phyloP scores from a whole-genome alignment of 37 sponge, comb jelly and placozoan genomes.

The Halichondria panicea region DNA sequence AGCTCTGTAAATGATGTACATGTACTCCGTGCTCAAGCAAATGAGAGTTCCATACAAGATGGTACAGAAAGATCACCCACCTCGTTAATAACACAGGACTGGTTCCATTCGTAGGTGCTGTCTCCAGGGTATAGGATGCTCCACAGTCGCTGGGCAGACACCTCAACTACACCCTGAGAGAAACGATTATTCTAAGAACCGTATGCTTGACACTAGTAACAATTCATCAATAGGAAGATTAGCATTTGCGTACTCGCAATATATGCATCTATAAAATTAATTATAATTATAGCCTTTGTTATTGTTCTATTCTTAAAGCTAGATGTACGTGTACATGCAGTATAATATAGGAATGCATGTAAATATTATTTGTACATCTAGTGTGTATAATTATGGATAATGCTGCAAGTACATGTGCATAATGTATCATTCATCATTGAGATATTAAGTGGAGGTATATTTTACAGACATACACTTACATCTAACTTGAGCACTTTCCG shows the following conservation, averaged over 20 bases:
- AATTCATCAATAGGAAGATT: too few relatives aligned
- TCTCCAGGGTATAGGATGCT: constrained; percentile 37
- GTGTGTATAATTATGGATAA: too few relatives aligned
- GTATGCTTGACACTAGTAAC: too few relatives aligned
- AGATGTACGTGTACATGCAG: background rate
- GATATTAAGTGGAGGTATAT: too few relatives aligned
- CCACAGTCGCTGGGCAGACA: constrained; percentile 19
- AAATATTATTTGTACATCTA: background rate
- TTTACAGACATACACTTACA: constrained; percentile 5
- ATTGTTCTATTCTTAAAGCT: background rate
- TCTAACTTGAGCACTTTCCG: constrained; percentile 50
- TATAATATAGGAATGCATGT: background rate
- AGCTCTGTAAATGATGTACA: too few relatives aligned
- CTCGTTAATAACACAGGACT: constrained; percentile 23
- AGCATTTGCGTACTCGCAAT: too few relatives aligned
- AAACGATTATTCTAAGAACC: background rate
- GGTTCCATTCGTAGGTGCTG: constrained; percentile 35
- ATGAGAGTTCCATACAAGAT: background rate
- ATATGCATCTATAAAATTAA: too few relatives aligned
- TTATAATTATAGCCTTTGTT: background rate
- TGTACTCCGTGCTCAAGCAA: too few relatives aligned
- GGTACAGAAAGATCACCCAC: constrained; percentile 1
- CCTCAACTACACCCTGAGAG: constrained; percentile 18
- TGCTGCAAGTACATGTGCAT: too few relatives aligned
- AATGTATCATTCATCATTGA: too few relatives aligned